Conservation (phyloP, 2,797 vertebrate species). For the Galaxias olidus region DNA sequence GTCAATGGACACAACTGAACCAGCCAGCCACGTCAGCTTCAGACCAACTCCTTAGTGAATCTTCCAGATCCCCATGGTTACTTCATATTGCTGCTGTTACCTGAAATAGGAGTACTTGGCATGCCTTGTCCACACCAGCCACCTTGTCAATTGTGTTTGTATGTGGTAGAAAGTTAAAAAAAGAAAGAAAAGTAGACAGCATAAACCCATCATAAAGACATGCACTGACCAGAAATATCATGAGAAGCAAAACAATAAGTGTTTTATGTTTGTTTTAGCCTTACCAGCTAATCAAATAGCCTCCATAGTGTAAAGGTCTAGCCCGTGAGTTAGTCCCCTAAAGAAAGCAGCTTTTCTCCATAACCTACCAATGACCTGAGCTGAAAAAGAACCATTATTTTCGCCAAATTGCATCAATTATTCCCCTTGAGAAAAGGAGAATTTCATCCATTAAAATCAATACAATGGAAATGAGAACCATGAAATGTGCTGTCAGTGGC, state of each 20-base stretch:
- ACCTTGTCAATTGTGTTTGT: too few species aligned
- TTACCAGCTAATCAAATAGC: too few species aligned
- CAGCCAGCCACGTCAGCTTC: too few species aligned
- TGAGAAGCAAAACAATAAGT: too few species aligned
- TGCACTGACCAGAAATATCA: too few species aligned
- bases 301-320: too few species aligned
- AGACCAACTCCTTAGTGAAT: too few species aligned
- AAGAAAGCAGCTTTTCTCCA: constrained; percentile 33
- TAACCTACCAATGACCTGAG: constrained; percentile 52
- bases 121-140: too few species aligned
- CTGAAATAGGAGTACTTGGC: constrained; percentile 56
- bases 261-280: too few species aligned
- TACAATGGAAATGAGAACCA: constrained; percentile 62
- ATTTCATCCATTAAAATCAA: constrained; percentile 70
- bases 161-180: neutral
- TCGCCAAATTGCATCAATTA: constrained; percentile 64
- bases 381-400: constrained; percentile 63
- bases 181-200: too few species aligned
- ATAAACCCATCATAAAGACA: neutral
- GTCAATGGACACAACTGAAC: too few species aligned
- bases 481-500: constrained; percentile 54
- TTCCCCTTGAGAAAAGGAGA: constrained; percentile 60
- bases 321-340: too few species aligned
- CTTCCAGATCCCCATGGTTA: constrained; percentile 54
- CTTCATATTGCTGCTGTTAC: constrained; percentile 66